Evolutionary conservation across 2,797 vertebrate genomes (phyloP).

Genomic region (Antrozous pallidus): DNA sequence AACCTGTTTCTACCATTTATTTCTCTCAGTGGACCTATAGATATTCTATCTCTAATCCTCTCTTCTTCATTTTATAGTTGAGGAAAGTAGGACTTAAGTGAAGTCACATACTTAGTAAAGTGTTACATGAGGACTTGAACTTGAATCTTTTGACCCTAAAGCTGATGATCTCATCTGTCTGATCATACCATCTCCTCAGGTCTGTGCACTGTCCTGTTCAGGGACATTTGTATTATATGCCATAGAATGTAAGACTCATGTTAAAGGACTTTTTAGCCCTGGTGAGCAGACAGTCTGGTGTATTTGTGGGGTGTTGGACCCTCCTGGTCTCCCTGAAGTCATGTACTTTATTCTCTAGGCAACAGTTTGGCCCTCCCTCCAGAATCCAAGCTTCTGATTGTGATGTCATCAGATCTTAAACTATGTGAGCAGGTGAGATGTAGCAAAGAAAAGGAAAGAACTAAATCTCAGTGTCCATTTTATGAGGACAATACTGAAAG

Average conservation of each 20-base stretch:
- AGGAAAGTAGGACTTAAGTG: not conserved
- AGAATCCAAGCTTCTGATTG: not conserved
- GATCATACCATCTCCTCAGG: not conserved
- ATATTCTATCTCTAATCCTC: not conserved
- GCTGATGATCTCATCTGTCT: not conserved
- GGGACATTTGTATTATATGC: not conserved
- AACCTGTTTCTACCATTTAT: not conserved
- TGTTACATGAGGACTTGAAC: not conserved
- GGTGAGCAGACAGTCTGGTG: not conserved
- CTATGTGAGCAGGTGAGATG: not conserved
- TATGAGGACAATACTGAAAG: not conserved
- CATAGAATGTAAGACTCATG: not conserved
- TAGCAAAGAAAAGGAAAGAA: not conserved
- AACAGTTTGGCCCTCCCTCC: not conserved
- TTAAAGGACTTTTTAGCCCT: not conserved
- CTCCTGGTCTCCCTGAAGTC: not conserved
- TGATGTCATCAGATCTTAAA: not conserved
- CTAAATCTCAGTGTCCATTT: not conserved
- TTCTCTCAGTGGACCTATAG: not conserved
- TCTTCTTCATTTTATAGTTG: not conserved
- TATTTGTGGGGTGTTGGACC: not conserved
- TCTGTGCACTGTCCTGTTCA: not conserved
- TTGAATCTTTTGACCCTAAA: not conserved
- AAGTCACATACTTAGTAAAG: not conserved
- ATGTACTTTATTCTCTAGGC: not conserved